These are phyloP conservation scores for Cryptus armator DNA, from an alignment of 2,888 invertebrate genomes.

Conservation along the genomic window DNA sequence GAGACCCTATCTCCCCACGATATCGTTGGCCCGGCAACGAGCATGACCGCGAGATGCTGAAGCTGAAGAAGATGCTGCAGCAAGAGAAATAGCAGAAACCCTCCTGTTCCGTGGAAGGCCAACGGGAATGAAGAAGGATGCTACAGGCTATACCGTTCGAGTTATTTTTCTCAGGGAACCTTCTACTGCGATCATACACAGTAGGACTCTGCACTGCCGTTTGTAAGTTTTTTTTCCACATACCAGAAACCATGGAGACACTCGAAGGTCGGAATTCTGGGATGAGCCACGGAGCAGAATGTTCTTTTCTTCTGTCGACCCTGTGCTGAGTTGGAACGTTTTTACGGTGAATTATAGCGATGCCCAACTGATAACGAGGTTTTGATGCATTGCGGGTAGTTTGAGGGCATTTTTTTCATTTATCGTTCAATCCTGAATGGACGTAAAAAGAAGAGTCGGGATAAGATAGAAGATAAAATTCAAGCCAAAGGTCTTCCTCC, in stretches of 20 bases:
- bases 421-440: conserved; percentile 11
- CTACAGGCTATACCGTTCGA: conserved; percentile 61
- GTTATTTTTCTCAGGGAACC: conserved; percentile 34
- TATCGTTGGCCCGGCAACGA: conserved; percentile 58
- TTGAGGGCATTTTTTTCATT: not conserved
- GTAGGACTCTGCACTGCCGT: conserved; percentile 1
- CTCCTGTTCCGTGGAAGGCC: conserved; percentile 46
- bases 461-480: not conserved
- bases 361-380: conserved; percentile 37
- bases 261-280: conserved; percentile 60
- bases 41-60: conserved; percentile 41
- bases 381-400: conserved; percentile 41
- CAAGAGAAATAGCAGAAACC: conserved; percentile 21
- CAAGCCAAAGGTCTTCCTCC: not conserved
- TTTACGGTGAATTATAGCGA: conserved; percentile 54
- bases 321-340: conserved; percentile 33
- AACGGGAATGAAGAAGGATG: conserved; percentile 20
- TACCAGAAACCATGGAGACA: conserved; percentile 39
- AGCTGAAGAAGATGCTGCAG: conserved; percentile 20
- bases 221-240: conserved; percentile 20
- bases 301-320: conserved; percentile 37
- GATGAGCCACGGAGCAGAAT: conserved; percentile 36
- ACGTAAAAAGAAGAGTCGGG: not conserved
- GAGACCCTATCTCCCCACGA: conserved; percentile 55
- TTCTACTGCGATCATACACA: conserved; percentile 13